Percentiles rank a stretch among this genome's conserved stretches.
phyloP scores from a whole-genome alignment of 2,888 invertebrate species.

The Drosophila dives region DNA sequence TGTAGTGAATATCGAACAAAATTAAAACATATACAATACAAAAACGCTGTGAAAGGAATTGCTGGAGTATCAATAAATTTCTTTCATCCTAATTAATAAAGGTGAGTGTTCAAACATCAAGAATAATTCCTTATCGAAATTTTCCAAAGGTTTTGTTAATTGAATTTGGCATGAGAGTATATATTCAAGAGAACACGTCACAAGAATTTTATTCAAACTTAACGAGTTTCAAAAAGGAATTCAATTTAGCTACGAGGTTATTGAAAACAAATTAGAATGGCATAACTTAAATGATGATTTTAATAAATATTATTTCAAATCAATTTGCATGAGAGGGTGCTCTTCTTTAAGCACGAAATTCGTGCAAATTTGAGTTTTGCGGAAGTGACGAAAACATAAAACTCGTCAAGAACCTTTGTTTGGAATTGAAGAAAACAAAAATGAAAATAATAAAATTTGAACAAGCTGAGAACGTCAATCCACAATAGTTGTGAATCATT shows the following conservation, averaged over 20 bases:
- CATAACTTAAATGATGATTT: neutral
- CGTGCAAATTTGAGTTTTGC: conserved; percentile 28
- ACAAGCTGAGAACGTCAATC: conserved; percentile 21
- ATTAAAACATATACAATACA: neutral
- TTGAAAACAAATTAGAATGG: conserved; percentile 1
- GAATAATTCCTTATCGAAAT: neutral
- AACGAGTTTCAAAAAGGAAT: neutral
- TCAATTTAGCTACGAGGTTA: neutral
- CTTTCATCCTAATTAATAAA: conserved; percentile 1
- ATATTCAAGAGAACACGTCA: neutral
- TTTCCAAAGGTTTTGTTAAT: neutral
- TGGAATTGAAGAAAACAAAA: conserved; percentile 16
- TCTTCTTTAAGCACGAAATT: conserved; percentile 2
- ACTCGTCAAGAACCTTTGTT: conserved; percentile 34
- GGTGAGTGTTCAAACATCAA: conserved; percentile 15
- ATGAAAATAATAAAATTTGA: conserved; percentile 20
- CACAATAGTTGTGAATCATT: conserved; percentile 52
- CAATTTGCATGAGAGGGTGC: neutral
- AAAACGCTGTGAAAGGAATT: conserved; percentile 10
- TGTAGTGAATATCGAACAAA: conserved; percentile 24
- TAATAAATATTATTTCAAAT: neutral
- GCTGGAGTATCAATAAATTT: conserved; percentile 8
- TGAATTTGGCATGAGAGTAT: neutral
- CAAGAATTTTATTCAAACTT: neutral
- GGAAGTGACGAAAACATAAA: conserved; percentile 43